A percentile compares a stretch with the other conserved stretches of the same genome.
Conservation (phyloP, 2,113 vertebrate genomes). For the Lanius ludovicianus region DNA sequence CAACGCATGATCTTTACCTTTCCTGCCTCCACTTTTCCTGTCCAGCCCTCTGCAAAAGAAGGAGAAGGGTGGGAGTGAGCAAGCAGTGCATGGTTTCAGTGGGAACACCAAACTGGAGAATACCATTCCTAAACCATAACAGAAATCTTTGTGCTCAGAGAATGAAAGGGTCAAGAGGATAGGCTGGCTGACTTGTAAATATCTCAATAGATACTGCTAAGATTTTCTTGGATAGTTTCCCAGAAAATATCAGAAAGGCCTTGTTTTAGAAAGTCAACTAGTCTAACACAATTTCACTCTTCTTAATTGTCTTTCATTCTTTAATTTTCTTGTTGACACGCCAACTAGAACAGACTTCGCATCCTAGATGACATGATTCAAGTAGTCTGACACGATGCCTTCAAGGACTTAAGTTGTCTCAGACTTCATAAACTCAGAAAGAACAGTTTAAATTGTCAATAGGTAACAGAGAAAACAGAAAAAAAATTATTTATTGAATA, state of each 20-base stretch:
- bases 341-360: slow-evolving; percentile 51
- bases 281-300: slow-evolving; percentile 8
- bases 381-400: not conserved
- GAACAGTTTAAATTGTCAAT: not conserved
- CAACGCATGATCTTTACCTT: not conserved
- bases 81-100: not conserved
- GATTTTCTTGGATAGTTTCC: not conserved
- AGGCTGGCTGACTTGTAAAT: not conserved
- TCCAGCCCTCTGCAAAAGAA: not conserved
- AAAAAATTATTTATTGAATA: not conserved
- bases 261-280: slow-evolving; percentile 30
- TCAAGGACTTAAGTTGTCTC: not conserved
- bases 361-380: slow-evolving; percentile 39
- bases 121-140: not conserved
- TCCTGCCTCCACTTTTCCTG: not conserved
- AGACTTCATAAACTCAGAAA: not conserved
- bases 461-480: not conserved
- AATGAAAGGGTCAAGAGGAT: not conserved
- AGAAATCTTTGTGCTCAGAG: not conserved
- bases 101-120: no score
- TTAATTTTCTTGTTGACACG: not conserved
- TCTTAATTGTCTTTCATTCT: slow-evolving; percentile 62
- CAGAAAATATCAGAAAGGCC: not conserved
- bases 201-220: not conserved
- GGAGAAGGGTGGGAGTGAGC: not conserved